Base-by-base conservation (phyloP, 2,888 invertebrate genomes). In the Kuschelorhynchus macadamiae region DNA sequence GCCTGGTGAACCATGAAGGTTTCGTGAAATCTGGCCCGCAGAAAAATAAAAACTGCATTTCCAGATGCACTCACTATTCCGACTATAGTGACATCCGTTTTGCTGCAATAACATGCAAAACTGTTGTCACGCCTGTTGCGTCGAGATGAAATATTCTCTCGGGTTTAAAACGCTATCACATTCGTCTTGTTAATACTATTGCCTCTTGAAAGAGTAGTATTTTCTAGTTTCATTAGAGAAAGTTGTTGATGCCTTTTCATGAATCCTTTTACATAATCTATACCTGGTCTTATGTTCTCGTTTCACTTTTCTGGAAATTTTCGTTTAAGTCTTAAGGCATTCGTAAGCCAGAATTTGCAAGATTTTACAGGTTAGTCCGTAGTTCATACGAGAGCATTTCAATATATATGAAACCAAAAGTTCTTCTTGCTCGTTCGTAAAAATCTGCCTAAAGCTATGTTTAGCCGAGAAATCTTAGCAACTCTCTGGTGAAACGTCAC, bases 161-260 rank as follows among this genome's bases (percentile, higher is more conserved):
- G 9, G 52, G 30, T 9, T 47, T 56, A 49, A 67, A 67, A 25
- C 7, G 3, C 25, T 7, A 25, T 25, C 4, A 25, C 25, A 25
- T 25, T 25, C 14, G 18, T 25, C 39, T 63, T 62, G 30, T 67
- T 67, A 16, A 67, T 62, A 12, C 50, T 67, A 17, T 71, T 67
- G 5, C 69, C 64, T 11, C 74, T 30, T n/a, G 67, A 60, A 17
- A 74, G 33, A 25, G 70, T 73, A 16, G 68, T 71, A 25, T 65
- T 71, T 74, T 25, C 73, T 1, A 66, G 71, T 7, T 25, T 25
- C 3, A 5, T 3, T 7, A 25, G 7, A 5, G 7, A 25, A 3
- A 25, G 7, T 25, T 25, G 25, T 39, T 39, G 12, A 52, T 61
- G 61, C 12, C 61, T 33, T 30, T 61, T 52, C 50, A 61, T 61